Evolutionary conservation across 1,140 invertebrate genomes (phyloP).

Genomic region (Tetramorium simillimum): DNA sequence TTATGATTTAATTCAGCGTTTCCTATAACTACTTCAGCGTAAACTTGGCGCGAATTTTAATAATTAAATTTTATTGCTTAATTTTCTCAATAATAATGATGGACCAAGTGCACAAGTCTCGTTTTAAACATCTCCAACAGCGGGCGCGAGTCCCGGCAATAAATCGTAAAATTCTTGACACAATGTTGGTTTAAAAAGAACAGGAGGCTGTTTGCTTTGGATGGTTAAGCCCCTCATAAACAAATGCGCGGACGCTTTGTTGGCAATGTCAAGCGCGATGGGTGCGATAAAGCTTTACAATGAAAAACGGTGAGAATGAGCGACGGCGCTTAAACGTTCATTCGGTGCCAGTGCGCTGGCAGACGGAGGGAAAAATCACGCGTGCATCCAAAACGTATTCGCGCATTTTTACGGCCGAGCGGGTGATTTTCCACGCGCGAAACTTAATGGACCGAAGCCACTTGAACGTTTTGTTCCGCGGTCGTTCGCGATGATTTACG

Average conservation of each 20-base stretch:
- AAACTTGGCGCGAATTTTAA: not conserved
- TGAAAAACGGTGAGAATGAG: constrained; percentile 49
- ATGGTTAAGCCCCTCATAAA: constrained; percentile 50
- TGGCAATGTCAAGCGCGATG: constrained; percentile 47
- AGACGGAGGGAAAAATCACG: constrained; percentile 23
- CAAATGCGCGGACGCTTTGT: constrained; percentile 10
- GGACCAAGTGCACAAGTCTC: not conserved
- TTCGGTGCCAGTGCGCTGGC: constrained; percentile 10
- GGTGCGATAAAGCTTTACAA: constrained; percentile 52
- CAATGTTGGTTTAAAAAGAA: constrained; percentile 30
- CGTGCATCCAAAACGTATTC: not conserved
- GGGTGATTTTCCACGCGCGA: constrained; percentile 11
- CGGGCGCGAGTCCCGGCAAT: not conserved
- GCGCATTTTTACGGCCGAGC: constrained; percentile 30
- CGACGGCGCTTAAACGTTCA: constrained; percentile 30
- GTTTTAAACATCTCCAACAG: not conserved
- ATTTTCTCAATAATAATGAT: not conserved
- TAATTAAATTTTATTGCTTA: not conserved
- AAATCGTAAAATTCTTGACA: constrained; percentile 36
- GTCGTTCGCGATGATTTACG: constrained; percentile 57
- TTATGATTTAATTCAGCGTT: not conserved
- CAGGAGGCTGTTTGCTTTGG: not conserved
- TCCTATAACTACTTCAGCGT: not conserved
- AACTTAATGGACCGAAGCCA: constrained; percentile 5
- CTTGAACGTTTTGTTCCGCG: constrained; percentile 51